Base-by-base conservation (phyloP, 2,797 vertebrate genomes). In the Leptatherina wallacei region DNA sequence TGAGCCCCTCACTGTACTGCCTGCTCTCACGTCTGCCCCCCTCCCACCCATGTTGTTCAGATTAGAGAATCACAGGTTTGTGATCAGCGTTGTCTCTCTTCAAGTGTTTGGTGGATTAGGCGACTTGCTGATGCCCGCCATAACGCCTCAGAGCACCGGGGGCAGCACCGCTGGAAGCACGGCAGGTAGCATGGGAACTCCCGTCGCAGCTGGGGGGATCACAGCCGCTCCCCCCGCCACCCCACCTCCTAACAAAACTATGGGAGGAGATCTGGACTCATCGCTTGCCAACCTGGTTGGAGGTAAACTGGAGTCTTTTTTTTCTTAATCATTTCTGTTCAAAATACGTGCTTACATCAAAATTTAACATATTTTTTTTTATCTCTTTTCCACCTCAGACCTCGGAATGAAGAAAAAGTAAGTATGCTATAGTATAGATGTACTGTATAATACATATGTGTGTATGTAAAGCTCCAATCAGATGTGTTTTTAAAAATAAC, bases 321-420 rank as follows among this genome's bases (percentile, higher is more conserved):
- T 20, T 36, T 33, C 18, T 42, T 3, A 18, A 8, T 44, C 6
- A 16, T 73, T 35, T 71, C 3, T 67, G 7, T 29, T 63, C 2
- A 12, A 52, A 38, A 42, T 16, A n/a, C n/a, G 33, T 40, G 4
- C 1, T 14, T 24, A 1, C 14, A 38, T 4, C 27, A 2, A 33
- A 24, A 47, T 3, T 5, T 49, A 44, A 84, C 32, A 61, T 1
- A 0, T 52, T 61, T 52, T 61, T 52, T 62, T 70, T 71, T 78
- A 13, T 66, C 71, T 74, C 30, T 29, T 68, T 66, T 32, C 20
- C 35, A 16, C 38, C 30, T 72, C 72, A 99, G 98, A 99, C 89
- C 96, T 99, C 89, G 98, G 98, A 75, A 96, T 99, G 88, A 96
- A 94, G 93, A 99, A 99, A 94, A 99, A 97, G 98, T 99, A 96